Evolutionary conservation across 2,888 invertebrate genomes (phyloP).

Genomic region (Trachelus iudaicus): DNA sequence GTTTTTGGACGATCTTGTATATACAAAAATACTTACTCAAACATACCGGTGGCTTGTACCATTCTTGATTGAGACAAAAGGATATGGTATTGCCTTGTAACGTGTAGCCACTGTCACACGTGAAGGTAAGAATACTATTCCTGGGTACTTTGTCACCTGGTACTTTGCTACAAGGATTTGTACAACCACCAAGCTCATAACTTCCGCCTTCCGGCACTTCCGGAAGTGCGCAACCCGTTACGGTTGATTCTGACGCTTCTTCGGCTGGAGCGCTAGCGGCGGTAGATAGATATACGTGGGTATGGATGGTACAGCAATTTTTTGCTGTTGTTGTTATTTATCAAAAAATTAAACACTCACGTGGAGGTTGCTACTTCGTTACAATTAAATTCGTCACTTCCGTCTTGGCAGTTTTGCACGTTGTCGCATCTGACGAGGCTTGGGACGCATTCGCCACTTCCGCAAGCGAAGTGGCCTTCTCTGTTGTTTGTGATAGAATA

Average conservation of each 20-base stretch:
- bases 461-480: constrained; percentile 30
- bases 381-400: constrained; percentile 32
- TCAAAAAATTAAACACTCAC: neutral
- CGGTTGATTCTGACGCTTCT: neutral
- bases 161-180: constrained; percentile 33
- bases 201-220: constrained; percentile 35
- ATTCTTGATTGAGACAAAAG: constrained; percentile 38
- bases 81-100: constrained; percentile 39
- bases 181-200: constrained; percentile 39
- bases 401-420: constrained; percentile 31
- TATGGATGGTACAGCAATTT: neutral
- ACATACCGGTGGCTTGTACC: constrained; percentile 39
- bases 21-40: constrained; percentile 30
- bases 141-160: constrained; percentile 41
- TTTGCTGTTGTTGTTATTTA: neutral
- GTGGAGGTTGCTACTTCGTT: neutral
- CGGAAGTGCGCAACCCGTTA: constrained; percentile 37
- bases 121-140: constrained; percentile 42
- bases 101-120: constrained; percentile 43
- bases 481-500: constrained; percentile 16
- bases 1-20: neutral
- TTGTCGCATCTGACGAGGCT: constrained; percentile 29
- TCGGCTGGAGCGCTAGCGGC: neutral
- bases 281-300: neutral
- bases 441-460: constrained; percentile 34